Evolutionary conservation across 2,797 vertebrate species (phyloP).

Genomic region (Rhinogobio ventralis): DNA sequence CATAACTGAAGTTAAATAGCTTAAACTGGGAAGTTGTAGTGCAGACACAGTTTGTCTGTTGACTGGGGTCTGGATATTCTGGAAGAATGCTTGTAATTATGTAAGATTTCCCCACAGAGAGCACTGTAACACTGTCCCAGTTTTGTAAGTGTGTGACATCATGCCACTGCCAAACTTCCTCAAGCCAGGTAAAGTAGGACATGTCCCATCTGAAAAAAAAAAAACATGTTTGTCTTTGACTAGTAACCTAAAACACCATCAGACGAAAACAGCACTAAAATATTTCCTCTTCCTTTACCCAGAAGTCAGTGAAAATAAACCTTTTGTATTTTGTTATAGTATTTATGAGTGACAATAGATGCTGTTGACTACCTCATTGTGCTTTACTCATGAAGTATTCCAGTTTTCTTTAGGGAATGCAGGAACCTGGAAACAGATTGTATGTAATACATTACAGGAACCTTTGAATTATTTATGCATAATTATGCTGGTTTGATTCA

Average conservation of each 20-base stretch:
- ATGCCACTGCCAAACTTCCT: constrained; percentile 18
- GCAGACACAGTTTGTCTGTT: background rate
- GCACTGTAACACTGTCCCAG: constrained; percentile 19
- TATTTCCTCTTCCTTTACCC: constrained; percentile 13
- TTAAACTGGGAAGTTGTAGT: background rate
- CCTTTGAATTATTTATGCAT: background rate
- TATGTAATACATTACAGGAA: constrained; percentile 19
- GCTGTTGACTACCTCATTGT: background rate
- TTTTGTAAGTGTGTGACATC: background rate
- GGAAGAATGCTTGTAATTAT: background rate
- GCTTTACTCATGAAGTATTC: background rate
- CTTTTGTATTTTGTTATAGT: background rate
- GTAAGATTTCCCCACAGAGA: background rate
- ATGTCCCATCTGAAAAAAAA: background rate
- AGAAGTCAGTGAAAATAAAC: background rate
- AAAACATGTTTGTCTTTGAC: background rate
- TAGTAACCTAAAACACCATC: background rate
- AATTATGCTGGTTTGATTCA: background rate
- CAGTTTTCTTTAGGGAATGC: constrained; percentile 18
- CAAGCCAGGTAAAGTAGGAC: constrained; percentile 22
- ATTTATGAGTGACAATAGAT: background rate
- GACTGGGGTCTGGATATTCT: background rate
- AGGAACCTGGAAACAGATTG: background rate
- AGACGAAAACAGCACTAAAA: background rate
- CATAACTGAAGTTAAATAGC: background rate